Percentiles rank a stretch among this genome's conserved stretches.
Evolutionary conservation across 2,797 vertebrate genomes (phyloP).

Genomic region (Lepus townsendii): DNA sequence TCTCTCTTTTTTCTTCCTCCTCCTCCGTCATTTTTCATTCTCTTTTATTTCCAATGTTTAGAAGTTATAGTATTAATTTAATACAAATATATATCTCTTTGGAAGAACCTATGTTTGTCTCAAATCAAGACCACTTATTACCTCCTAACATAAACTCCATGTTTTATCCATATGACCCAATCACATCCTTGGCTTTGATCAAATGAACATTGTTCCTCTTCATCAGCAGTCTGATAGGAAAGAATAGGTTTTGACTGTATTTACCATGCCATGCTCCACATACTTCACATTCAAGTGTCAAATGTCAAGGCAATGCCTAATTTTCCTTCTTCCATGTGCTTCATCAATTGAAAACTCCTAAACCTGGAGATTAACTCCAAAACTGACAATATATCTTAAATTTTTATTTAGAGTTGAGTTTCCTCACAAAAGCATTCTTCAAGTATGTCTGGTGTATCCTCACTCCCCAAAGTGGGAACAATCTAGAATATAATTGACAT

Average conservation of each 20-base stretch:
- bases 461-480: not conserved
- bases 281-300: not conserved
- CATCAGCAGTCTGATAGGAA: not conserved
- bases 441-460: not conserved
- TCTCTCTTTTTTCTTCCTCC: not conserved
- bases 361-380: not conserved
- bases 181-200: not conserved
- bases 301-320: not conserved
- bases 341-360: not conserved
- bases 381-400: not conserved
- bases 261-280: not conserved
- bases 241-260: not conserved
- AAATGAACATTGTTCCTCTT: not conserved
- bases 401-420: not conserved
- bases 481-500: not conserved
- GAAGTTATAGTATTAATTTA: not conserved
- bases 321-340: slow-evolving; percentile 15
- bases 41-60: not conserved
- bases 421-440: not conserved
- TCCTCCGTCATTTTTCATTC: no score
- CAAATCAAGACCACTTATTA: not conserved
- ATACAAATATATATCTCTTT: not conserved
- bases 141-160: not conserved
- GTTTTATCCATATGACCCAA: not conserved
- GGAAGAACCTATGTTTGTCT: not conserved